Evolutionary conservation across 2,797 vertebrate species (phyloP), one percentile per base, ranked within the genome.

Genomic region (Clarias laeviceps): DNA sequence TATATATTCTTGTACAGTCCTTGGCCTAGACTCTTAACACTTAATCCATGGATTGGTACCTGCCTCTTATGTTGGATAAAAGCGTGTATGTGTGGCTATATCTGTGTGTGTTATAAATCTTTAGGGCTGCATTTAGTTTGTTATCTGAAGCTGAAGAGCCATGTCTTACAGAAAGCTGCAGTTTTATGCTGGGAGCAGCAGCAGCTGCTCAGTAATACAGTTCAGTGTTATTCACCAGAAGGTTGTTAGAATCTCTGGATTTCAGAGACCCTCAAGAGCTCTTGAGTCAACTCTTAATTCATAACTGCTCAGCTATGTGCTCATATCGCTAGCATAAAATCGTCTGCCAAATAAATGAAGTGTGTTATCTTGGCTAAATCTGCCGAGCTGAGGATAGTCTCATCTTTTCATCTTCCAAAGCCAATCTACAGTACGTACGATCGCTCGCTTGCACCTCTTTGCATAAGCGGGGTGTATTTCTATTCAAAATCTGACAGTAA

Each of bases 331-430:
- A 34, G 18, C 20, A 24, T 78, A 6, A 61, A 59, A 77, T 27
- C 34, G 74, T 77, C 74, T 34, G 77, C 59, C 59, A 79, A 61
- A 61, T 77, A 78, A 62, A 62, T 27, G 3, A 79, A 64, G 37
- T 34, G 77, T 18, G 32, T 40, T 11, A 80, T 65, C n/a, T 45
- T 29, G n/a, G 37, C 59, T 27, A 50, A 20, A 79, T 65, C 61
- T 5, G 9, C 37, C 32, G 2, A 61, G 22, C 76, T n/a, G 73
- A 50, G 8, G 20, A 2, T 27, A 29, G 24, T 61, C 59, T 59
- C 4, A 24, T 14, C 34, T 37, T 77, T 45, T 45, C 45, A 45
- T 45, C 45, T 45, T 45, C 45, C 27, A 37, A 59, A 61, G 4
- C 20, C 3, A 34, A 14, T 45, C 59, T 61, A 50, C 11, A 9